Conservation (phyloP, 2,113 vertebrate species). For the Seriola rivoliana region DNA sequence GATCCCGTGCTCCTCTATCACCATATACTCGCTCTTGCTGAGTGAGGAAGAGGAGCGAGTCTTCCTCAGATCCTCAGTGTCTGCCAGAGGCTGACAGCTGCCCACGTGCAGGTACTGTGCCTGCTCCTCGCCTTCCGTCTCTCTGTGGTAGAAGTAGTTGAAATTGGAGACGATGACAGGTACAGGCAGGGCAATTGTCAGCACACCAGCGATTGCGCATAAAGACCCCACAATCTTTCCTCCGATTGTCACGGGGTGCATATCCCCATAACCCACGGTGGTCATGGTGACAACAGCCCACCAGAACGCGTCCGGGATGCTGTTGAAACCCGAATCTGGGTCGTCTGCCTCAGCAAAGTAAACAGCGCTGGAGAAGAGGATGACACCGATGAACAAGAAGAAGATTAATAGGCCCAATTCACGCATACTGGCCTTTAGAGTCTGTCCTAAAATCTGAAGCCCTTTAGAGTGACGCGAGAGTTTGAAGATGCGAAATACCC, state of each 20-base stretch:
- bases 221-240: conserved; percentile 98
- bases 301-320: conserved; percentile 99
- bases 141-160: conserved; percentile 98
- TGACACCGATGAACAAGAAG: conserved; percentile 97
- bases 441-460: conserved; percentile 97
- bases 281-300: conserved; percentile 99
- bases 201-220: conserved; percentile 95
- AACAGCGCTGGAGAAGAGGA: conserved; percentile 96
- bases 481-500: conserved; percentile 98
- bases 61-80: conserved; percentile 92
- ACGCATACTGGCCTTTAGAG: conserved; percentile 96
- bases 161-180: conserved; percentile 99
- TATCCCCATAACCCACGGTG: conserved; percentile 97
- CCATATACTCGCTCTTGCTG: conserved; percentile 98
- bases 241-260: conserved; percentile 98
- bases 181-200: conserved; percentile 96
- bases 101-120: conserved; percentile 96
- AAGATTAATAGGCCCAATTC: conserved; percentile 96
- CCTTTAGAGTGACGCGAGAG: conserved; percentile 98
- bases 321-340: conserved; percentile 93
- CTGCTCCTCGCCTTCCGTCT: conserved; percentile 98
- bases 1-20: conserved; percentile 92
- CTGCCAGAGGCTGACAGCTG: conserved; percentile 93
- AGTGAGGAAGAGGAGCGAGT: conserved; percentile 93
- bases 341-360: conserved; percentile 98